Conservation (phyloP, 2,113 vertebrate genomes). For the Todiramphus saurophagus region DNA sequence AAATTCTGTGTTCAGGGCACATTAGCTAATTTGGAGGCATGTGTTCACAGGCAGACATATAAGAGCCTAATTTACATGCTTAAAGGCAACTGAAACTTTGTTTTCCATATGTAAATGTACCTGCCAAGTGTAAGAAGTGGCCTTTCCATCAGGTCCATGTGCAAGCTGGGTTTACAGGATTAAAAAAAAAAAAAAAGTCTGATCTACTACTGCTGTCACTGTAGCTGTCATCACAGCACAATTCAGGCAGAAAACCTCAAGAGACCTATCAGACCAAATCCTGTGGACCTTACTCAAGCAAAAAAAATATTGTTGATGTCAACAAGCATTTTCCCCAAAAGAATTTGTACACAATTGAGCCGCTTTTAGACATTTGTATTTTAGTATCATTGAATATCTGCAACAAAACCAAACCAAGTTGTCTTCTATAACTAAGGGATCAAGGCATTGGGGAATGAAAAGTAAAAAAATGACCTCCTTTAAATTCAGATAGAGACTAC, state of each 20-base stretch:
- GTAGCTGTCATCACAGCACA: constrained; percentile 16
- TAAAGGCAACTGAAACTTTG: neutral
- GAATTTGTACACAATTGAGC: neutral
- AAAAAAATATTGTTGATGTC: constrained; percentile 52
- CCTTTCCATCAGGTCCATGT: neutral
- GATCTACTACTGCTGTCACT: neutral
- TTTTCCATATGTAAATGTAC: constrained; percentile 27
- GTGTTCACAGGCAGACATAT: neutral
- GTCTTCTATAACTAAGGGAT: neutral
- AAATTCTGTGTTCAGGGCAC: neutral
- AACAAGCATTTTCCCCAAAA: constrained; percentile 42
- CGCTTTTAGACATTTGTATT: neutral
- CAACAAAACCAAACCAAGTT: neutral
- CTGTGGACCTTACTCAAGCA: constrained; percentile 27
- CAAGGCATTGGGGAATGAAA: neutral
- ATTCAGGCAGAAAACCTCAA: constrained; percentile 48
- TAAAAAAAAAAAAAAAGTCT: neutral
- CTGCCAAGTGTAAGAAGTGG: neutral
- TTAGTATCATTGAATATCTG: neutral
- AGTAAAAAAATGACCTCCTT: neutral
- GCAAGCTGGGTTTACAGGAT: neutral
- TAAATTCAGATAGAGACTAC: neutral
- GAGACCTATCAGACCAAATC: constrained; percentile 38
- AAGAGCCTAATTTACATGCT: constrained; percentile 19
- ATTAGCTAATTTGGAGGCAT: neutral